A percentile compares a stretch with the other conserved stretches of the same genome.
These are phyloP conservation scores for Euzetes globulus DNA, from an alignment of 2,888 invertebrate genomes.

Conservation along the genomic window DNA sequence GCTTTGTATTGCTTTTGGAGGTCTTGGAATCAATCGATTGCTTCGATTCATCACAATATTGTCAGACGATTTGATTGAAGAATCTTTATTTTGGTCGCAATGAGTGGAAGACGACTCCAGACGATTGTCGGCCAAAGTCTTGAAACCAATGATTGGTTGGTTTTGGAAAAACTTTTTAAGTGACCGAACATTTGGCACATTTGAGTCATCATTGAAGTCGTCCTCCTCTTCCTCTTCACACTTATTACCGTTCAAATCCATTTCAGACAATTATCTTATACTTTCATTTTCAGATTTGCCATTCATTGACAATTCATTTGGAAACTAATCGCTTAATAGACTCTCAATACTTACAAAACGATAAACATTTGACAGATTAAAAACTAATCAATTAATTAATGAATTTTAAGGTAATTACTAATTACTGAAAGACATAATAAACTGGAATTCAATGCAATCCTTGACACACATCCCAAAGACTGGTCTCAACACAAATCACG, in stretches of 20 bases:
- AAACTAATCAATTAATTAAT: too few relatives aligned
- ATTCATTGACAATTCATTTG: too few relatives aligned
- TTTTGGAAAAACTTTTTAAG: constrained; percentile 15
- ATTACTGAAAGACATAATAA: not conserved
- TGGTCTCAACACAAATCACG: not conserved
- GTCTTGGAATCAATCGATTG: not conserved
- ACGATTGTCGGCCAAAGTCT: not conserved
- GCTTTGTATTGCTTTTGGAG: not conserved
- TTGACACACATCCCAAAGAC: not conserved
- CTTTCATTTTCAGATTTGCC: too few relatives aligned
- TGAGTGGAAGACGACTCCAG: not conserved
- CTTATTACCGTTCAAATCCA: too few relatives aligned
- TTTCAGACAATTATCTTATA: too few relatives aligned
- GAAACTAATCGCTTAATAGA: too few relatives aligned
- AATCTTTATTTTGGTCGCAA: not conserved
- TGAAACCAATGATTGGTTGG: constrained; percentile 9
- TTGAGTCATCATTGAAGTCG: not conserved
- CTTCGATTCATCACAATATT: not conserved
- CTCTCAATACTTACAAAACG: too few relatives aligned
- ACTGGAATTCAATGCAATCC: not conserved
- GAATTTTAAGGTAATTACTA: too few relatives aligned
- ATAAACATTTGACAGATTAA: too few relatives aligned
- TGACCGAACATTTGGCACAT: not conserved
- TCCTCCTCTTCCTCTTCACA: not conserved
- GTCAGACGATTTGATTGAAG: not conserved